phyloP scores from a whole-genome alignment of 2,888 invertebrate species.

The Apodemia zela region DNA sequence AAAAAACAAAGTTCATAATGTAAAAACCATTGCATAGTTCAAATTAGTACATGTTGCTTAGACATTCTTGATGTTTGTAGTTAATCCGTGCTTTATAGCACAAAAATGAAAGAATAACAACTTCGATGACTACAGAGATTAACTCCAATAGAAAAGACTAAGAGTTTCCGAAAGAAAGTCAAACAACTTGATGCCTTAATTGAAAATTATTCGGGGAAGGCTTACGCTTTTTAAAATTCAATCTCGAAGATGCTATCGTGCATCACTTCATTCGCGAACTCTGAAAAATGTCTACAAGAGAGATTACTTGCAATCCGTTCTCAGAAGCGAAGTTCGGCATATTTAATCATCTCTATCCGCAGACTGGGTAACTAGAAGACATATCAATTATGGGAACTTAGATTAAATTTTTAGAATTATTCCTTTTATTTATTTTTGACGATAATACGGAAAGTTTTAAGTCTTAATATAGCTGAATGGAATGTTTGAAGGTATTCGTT shows the following conservation, averaged over 20 bases:
- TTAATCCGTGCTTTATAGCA: too few relatives aligned
- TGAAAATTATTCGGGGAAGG: slow-evolving; percentile 44
- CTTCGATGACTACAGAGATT: not conserved
- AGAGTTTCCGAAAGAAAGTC: slow-evolving; percentile 7
- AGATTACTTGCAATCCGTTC: slow-evolving; percentile 67
- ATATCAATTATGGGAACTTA: slow-evolving; percentile 57
- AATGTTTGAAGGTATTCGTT: too few relatives aligned
- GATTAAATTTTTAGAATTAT: slow-evolving; percentile 35
- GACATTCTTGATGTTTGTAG: too few relatives aligned
- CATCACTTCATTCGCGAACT: slow-evolving; percentile 44
- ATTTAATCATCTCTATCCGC: slow-evolving; percentile 63
- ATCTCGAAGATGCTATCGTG: slow-evolving; percentile 56
- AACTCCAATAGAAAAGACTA: not conserved
- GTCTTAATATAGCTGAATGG: too few relatives aligned
- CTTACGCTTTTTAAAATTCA: slow-evolving; percentile 56
- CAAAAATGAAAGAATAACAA: not conserved
- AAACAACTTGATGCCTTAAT: slow-evolving; percentile 24
- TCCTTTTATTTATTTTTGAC: too few relatives aligned
- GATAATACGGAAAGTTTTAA: too few relatives aligned
- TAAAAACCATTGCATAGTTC: too few relatives aligned
- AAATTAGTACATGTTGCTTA: too few relatives aligned
- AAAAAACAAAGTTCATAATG: too few relatives aligned
- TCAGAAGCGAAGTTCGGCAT: slow-evolving; percentile 56
- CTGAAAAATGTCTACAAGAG: slow-evolving; percentile 58
- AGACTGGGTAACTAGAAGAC: slow-evolving; percentile 49